A percentile compares a stretch with the other conserved stretches of the same genome.
phyloP scores from a whole-genome alignment of 2,113 vertebrate species.

The Grus americana region DNA sequence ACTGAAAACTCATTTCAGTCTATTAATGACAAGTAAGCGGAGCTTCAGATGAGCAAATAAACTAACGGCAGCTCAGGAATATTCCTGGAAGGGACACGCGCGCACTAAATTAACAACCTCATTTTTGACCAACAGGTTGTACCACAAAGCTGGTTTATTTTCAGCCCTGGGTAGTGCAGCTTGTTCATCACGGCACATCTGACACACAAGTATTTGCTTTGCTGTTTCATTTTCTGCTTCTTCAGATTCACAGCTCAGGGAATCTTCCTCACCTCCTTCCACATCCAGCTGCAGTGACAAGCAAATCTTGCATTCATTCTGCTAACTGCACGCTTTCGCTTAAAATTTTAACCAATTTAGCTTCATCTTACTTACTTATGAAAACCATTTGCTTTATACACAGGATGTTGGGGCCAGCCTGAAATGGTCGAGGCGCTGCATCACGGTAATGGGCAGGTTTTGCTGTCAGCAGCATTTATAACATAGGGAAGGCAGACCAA shows the following conservation, averaged over 20 bases:
- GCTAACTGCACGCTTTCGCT: not conserved
- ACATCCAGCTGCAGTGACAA: not conserved
- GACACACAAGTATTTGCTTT: not conserved
- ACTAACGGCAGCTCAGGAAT: not conserved
- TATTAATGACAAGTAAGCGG: not conserved
- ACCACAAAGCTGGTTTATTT: not conserved
- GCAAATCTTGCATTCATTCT: not conserved
- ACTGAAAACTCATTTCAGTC: not conserved
- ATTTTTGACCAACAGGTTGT: not conserved
- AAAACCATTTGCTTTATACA: not conserved
- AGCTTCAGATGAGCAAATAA: not conserved
- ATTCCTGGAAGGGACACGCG: not conserved
- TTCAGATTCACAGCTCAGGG: not conserved
- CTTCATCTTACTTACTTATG: not conserved
- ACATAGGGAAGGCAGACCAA: not conserved
- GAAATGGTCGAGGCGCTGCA: rapidly evolving
- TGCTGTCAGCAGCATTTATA: not conserved
- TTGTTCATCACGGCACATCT: not conserved
- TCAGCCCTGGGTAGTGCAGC: not conserved
- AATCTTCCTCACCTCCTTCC: not conserved
- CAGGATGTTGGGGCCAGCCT: rapidly evolving
- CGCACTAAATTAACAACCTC: not conserved
- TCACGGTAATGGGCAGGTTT: rapidly evolving
- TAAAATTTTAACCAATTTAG: not conserved
- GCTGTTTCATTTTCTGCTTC: not conserved